Evolutionary conservation across 1,140 invertebrate genomes (phyloP).

Genomic region (Probaryconus sp.): DNA sequence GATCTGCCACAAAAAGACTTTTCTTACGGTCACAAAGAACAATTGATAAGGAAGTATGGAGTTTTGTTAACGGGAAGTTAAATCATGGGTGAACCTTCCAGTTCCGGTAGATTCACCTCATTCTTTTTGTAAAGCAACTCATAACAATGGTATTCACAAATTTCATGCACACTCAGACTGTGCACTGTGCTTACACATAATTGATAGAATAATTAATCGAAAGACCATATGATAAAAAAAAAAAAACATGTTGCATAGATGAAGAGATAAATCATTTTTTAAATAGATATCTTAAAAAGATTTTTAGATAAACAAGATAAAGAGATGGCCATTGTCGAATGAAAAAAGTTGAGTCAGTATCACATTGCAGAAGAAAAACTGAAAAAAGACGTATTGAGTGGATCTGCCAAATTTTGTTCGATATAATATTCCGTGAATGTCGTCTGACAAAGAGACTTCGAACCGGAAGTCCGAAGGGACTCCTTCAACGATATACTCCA

Average conservation of each 20-base stretch:
- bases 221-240: no score
- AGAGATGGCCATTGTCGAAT: conserved; percentile 22
- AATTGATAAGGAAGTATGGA: conserved; percentile 65
- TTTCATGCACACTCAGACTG: no score
- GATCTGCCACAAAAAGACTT: not conserved
- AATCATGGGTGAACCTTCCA: conserved; percentile 67
- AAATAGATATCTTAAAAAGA: no score
- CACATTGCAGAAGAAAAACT: conserved; percentile 30
- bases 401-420: conserved; percentile 45
- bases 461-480: conserved; percentile 40
- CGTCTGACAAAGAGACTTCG: conserved; percentile 48
- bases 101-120: conserved; percentile 52
- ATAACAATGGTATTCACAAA: no score
- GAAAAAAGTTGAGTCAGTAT: conserved; percentile 35
- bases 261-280: no score
- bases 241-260: no score
- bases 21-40: conserved; percentile 6
- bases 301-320: not conserved
- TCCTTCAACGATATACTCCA: conserved; percentile 20
- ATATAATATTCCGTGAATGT: no score
- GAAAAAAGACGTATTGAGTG: conserved; percentile 18
- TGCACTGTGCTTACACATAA: no score
- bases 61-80: conserved; percentile 67
- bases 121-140: no score
- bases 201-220: no score